Percentiles rank a stretch among this genome's conserved stretches.
These are phyloP conservation scores for Penaeus indicus DNA, from an alignment of 1,140 invertebrate species.

Conservation along the genomic window DNA sequence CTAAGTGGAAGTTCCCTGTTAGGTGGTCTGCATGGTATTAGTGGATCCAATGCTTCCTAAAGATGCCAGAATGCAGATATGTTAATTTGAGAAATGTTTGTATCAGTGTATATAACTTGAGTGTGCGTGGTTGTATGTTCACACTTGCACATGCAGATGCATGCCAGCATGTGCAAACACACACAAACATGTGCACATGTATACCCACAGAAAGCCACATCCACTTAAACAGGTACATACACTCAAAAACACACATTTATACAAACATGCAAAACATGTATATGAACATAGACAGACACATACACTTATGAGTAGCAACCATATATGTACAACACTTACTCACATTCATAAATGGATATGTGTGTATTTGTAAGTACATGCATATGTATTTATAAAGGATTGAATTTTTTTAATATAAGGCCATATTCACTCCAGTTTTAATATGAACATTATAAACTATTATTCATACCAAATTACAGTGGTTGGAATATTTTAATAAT, in stretches of 20 bases:
- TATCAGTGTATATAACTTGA: too few relatives aligned
- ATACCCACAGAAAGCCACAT: not conserved
- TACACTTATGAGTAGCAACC: not conserved
- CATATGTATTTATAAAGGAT: not conserved
- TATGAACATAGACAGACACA: not conserved
- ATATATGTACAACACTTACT: not conserved
- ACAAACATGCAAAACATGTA: not conserved
- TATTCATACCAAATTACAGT: too few relatives aligned
- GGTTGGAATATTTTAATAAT: too few relatives aligned
- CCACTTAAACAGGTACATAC: not conserved
- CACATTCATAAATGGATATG: not conserved
- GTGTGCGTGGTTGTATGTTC: not conserved
- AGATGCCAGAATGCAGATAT: too few relatives aligned
- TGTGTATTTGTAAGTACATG: slow-evolving; percentile 2
- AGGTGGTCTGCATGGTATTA: not conserved
- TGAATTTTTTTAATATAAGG: not conserved
- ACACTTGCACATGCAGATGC: not conserved
- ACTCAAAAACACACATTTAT: not conserved
- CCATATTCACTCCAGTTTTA: too few relatives aligned
- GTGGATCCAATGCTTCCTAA: not conserved
- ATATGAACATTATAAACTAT: too few relatives aligned
- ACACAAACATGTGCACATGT: not conserved
- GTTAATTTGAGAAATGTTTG: too few relatives aligned
- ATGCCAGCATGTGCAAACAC: not conserved
- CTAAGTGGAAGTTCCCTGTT: slow-evolving; percentile 18